A percentile compares a stretch with the other conserved stretches of the same genome.
Evolutionary conservation across 1,140 invertebrate species (phyloP).

Genomic region (Nylanderia fulva): DNA sequence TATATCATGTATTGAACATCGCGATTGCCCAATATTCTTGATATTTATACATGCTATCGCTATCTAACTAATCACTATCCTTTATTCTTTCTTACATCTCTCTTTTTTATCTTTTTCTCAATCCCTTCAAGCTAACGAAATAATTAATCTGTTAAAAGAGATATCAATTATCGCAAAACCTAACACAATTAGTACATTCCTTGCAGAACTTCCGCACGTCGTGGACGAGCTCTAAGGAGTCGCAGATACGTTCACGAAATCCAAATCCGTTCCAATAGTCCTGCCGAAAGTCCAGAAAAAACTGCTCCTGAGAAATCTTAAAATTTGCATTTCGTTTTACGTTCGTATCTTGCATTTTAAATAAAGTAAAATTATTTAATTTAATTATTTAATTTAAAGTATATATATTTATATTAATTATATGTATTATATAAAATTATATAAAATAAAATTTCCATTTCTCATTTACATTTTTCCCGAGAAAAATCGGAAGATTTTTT

Average conservation of each 20-base stretch:
- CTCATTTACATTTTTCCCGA: neutral
- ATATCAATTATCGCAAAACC: neutral
- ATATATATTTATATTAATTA: too few species aligned
- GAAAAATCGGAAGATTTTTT: conserved; percentile 3
- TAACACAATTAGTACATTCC: conserved; percentile 51
- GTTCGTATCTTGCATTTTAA: conserved; percentile 61
- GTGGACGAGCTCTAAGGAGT: conserved; percentile 81
- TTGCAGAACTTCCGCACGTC: conserved; percentile 75
- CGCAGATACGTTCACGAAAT: conserved; percentile 73
- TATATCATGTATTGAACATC: conserved; percentile 12
- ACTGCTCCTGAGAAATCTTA: conserved; percentile 46
- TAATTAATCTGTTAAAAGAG: neutral
- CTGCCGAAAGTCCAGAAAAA: conserved; percentile 56
- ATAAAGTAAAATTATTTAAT: neutral
- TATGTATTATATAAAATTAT: too few species aligned
- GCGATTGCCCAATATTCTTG: neutral
- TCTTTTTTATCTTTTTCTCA: neutral
- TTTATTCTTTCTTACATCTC: neutral
- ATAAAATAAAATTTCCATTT: neutral
- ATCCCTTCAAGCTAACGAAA: neutral
- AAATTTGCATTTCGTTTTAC: conserved; percentile 14
- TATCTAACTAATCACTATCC: neutral
- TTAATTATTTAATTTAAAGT: too few species aligned
- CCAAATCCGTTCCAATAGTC: conserved; percentile 59
- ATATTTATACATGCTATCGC: neutral